Evolutionary conservation across 2,113 vertebrate species (phyloP).

Genomic region (Odontesthes bonariensis): DNA sequence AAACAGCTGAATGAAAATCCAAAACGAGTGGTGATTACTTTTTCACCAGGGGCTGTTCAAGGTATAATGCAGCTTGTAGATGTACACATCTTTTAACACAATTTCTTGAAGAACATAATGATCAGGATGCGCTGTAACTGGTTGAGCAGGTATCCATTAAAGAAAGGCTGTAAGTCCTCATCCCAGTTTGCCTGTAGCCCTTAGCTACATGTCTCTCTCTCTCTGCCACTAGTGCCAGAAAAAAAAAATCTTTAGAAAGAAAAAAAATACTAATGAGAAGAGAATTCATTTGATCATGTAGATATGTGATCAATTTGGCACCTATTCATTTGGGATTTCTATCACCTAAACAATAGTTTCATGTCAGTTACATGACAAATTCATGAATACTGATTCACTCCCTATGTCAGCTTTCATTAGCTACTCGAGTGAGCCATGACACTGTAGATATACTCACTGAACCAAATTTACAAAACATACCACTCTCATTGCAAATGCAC

Average conservation of each 20-base stretch:
- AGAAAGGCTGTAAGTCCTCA: too few relatives aligned
- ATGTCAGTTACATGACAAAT: constrained; percentile 46
- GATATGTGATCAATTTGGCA: constrained; percentile 9
- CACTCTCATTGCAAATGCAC: too few relatives aligned
- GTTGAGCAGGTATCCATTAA: too few relatives aligned
- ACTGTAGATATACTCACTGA: neutral
- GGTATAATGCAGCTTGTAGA: too few relatives aligned
- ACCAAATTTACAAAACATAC: neutral
- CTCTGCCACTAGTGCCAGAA: neutral
- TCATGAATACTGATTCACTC: constrained; percentile 56
- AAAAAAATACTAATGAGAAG: too few relatives aligned
- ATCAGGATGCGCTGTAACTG: too few relatives aligned
- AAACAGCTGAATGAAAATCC: too few relatives aligned
- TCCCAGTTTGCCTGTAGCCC: too few relatives aligned
- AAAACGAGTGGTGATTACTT: too few relatives aligned
- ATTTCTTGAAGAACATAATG: too few relatives aligned
- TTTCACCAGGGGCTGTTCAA: too few relatives aligned
- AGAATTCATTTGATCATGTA: constrained; percentile 10
- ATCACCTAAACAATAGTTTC: constrained; percentile 43
- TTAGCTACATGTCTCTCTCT: neutral
- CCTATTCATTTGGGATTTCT: constrained; percentile 25
- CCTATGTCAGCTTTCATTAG: constrained; percentile 46
- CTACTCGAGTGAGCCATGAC: neutral
- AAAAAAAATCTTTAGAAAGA: neutral
- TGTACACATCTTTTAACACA: too few relatives aligned